Evolutionary conservation across 2,797 vertebrate genomes (phyloP), one percentile per base, ranked within the genome.

Genomic region (Scyliorhinus canicula): DNA sequence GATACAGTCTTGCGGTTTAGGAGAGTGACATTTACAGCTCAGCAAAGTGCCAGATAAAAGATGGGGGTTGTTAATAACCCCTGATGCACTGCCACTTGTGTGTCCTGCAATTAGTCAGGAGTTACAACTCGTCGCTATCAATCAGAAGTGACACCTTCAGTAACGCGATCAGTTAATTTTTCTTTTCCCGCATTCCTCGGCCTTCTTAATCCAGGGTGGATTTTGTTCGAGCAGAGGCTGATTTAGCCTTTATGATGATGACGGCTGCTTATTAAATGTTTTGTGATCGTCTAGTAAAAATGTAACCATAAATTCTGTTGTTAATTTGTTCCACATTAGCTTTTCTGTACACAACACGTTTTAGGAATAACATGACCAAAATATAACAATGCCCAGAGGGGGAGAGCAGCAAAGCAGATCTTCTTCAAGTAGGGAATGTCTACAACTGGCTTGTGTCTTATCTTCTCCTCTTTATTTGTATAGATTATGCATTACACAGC

Each of bases 1-100:
- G 69, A 94, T 71, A 35, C 67, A 74, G 65, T 93, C 31, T 35
- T 50, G 44, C 0, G 16, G 31, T 47, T 71, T 4, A 71, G 44
- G 50, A 74, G 93, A 94, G 67, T 55, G 93, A 94, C 93, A 94
- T 94, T 94, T 94, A 94, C 69, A 35, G 31, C 50, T 67, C 67
- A 71, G 67, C 31, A 52, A 74, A 52, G 93, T 19, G 93, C 67
- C 4, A 69, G 69, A 69, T 94, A 94, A 94, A 94, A 94, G 93
- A 94, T 94, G 93, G 67, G 47, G 31, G 50, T 74, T 47, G 12
- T 94, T 94, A 94, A 74, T 74, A 94, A 74, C 31, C 16, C 12
- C 31, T 55, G 47, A 74, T 52, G 65, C 63, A 71, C 50, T 69
- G 19, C 16, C 14, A 47, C 93, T 74, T 74, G 67, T 55, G 31